Conservation (phyloP, 2,888 invertebrate species). For the Zaprionus bogoriensis region DNA sequence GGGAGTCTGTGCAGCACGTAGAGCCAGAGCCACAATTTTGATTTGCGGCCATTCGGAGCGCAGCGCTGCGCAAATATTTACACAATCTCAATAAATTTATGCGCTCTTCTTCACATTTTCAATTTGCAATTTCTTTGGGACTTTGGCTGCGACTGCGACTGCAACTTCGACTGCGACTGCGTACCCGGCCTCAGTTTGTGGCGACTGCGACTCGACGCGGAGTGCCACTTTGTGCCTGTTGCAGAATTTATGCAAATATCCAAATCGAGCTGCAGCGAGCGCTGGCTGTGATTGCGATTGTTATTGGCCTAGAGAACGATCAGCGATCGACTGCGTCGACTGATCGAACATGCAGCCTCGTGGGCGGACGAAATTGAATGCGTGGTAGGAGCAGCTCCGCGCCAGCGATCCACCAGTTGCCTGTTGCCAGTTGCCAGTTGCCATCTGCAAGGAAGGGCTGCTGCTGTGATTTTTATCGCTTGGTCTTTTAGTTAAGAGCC, state of each 20-base stretch:
- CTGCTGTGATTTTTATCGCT: conserved; percentile 61
- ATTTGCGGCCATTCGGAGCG: conserved; percentile 48
- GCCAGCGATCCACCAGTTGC: neutral
- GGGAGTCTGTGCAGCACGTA: conserved; percentile 21
- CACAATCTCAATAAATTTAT: conserved; percentile 75
- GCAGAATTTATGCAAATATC: conserved; percentile 71
- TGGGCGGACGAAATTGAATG: conserved; percentile 72
- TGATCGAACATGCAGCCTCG: conserved; percentile 48
- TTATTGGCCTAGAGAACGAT: conserved; percentile 72
- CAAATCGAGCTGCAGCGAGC: conserved; percentile 16
- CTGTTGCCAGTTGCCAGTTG: too few relatives aligned
- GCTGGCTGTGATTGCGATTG: conserved; percentile 64
- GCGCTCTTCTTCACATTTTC: conserved; percentile 77
- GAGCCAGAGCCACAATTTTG: conserved; percentile 20
- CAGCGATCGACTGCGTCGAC: neutral
- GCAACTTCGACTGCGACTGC: neutral
- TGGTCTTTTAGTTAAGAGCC: conserved; percentile 65
- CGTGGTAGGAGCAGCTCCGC: conserved; percentile 50
- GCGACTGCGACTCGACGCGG: conserved; percentile 15
- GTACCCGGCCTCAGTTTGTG: neutral
- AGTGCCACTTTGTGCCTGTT: conserved; percentile 31
- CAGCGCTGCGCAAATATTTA: conserved; percentile 70
- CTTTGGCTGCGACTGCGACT: neutral
- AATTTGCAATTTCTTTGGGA: conserved; percentile 61
- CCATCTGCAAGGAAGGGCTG: conserved; percentile 39